These are phyloP conservation scores for Heliconius eleuchia DNA, from an alignment of 1,140 invertebrate species.

Conservation along the genomic window DNA sequence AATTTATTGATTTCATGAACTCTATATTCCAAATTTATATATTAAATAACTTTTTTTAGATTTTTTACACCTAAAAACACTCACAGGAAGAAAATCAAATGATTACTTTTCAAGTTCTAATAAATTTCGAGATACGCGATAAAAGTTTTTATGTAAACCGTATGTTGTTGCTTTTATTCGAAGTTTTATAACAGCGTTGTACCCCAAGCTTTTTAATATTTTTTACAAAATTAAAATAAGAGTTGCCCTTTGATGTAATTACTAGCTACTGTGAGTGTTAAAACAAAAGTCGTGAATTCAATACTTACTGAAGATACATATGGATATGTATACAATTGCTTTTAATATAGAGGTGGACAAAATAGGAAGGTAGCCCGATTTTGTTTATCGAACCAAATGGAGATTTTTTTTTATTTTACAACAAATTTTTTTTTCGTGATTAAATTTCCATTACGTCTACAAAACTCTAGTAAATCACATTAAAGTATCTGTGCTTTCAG, in stretches of 20 bases:
- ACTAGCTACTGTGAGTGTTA: neutral
- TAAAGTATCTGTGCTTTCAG: too few relatives aligned
- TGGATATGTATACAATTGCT: too few relatives aligned
- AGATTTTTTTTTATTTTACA: too few relatives aligned
- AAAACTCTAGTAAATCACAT: too few relatives aligned
- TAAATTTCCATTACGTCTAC: too few relatives aligned
- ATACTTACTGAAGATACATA: neutral
- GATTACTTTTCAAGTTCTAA: neutral
- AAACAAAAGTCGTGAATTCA: neutral
- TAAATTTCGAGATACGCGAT: neutral
- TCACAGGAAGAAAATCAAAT: neutral
- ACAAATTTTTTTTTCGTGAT: too few relatives aligned
- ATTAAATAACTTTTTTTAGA: too few relatives aligned
- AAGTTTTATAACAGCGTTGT: neutral
- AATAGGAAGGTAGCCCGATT: too few relatives aligned
- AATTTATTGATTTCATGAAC: too few relatives aligned
- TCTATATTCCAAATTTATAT: too few relatives aligned
- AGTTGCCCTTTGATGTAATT: neutral
- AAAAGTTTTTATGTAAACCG: neutral
- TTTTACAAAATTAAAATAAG: neutral
- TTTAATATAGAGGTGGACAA: too few relatives aligned
- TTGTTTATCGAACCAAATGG: too few relatives aligned
- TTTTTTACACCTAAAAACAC: neutral
- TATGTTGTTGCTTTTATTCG: slow-evolving; percentile 1
- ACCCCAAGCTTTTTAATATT: neutral